These are phyloP conservation scores for Autographa gamma DNA, from an alignment of 2,888 invertebrate species.

Conservation along the genomic window DNA sequence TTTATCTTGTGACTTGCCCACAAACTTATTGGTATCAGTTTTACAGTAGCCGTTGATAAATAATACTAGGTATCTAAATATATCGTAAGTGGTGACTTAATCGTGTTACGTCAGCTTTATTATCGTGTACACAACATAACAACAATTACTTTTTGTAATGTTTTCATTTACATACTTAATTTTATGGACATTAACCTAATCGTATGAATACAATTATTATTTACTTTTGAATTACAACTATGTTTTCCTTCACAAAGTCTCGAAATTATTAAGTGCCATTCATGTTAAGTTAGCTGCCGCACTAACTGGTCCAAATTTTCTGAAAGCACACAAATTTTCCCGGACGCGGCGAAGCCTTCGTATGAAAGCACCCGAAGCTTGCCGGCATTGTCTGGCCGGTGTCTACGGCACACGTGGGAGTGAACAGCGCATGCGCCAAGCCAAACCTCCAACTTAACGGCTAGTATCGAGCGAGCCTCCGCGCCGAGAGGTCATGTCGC, in stretches of 20 bases:
- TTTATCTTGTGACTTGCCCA: slow-evolving; percentile 7
- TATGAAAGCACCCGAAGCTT: slow-evolving; percentile 60
- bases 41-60: slow-evolving; percentile 27
- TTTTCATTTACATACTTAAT: slow-evolving; percentile 29
- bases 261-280: not conserved
- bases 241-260: too few species aligned
- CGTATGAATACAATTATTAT: not conserved
- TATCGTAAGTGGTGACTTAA: slow-evolving; percentile 47
- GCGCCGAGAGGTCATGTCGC: slow-evolving; percentile 84
- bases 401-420: slow-evolving; percentile 78
- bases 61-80: slow-evolving; percentile 29
- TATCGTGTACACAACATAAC: slow-evolving; percentile 54
- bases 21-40: slow-evolving; percentile 22
- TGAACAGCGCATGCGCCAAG: slow-evolving; percentile 75
- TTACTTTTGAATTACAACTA: not conserved
- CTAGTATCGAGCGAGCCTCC: slow-evolving; percentile 87
- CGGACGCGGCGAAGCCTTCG: slow-evolving; percentile 28
- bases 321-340: slow-evolving; percentile 25
- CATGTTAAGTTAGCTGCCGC: not conserved
- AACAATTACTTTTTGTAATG: not conserved
- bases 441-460: slow-evolving; percentile 66
- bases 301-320: slow-evolving; percentile 21
- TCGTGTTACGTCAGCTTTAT: slow-evolving; percentile 52
- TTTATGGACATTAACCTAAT: slow-evolving; percentile 11
- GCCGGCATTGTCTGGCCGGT: slow-evolving; percentile 71